Conservation (phyloP, 2,113 vertebrate species). For the Condylura cristata region DNA sequence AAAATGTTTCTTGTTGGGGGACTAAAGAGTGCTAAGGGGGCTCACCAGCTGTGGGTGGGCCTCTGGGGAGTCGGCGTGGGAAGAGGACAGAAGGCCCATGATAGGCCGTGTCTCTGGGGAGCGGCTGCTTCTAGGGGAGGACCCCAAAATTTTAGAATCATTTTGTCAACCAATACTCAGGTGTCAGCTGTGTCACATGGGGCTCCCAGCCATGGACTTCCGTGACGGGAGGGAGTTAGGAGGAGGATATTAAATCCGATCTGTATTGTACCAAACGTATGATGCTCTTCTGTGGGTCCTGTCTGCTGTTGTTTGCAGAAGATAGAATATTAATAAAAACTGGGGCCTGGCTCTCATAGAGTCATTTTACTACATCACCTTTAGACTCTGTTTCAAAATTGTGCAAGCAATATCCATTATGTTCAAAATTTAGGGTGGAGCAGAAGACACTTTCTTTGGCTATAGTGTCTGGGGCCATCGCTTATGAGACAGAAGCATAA, state of each 20-base stretch:
- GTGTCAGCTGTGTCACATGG: neutral
- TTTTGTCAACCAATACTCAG: neutral
- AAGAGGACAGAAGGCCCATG: neutral
- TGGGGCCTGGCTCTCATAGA: neutral
- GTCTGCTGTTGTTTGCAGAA: neutral
- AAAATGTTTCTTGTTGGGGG: neutral
- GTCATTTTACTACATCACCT: neutral
- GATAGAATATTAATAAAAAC: neutral
- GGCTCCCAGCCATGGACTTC: neutral
- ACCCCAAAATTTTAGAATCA: neutral
- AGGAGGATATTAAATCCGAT: neutral
- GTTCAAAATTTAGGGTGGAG: neutral
- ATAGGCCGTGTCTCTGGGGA: neutral
- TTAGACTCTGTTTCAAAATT: conserved; percentile 15
- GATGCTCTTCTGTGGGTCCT: neutral
- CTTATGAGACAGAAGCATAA: neutral
- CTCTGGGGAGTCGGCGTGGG: neutral
- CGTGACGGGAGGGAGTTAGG: neutral
- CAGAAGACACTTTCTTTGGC: neutral
- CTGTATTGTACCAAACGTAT: neutral
- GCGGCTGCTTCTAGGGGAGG: neutral
- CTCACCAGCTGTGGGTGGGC: neutral
- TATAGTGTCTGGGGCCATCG: neutral
- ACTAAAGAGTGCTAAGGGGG: neutral
- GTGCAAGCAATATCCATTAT: neutral